A percentile compares a stretch with the other conserved stretches of the same genome.
Evolutionary conservation across 2,888 invertebrate species (phyloP).

Genomic region (Drepanosiphum platanoidis): DNA sequence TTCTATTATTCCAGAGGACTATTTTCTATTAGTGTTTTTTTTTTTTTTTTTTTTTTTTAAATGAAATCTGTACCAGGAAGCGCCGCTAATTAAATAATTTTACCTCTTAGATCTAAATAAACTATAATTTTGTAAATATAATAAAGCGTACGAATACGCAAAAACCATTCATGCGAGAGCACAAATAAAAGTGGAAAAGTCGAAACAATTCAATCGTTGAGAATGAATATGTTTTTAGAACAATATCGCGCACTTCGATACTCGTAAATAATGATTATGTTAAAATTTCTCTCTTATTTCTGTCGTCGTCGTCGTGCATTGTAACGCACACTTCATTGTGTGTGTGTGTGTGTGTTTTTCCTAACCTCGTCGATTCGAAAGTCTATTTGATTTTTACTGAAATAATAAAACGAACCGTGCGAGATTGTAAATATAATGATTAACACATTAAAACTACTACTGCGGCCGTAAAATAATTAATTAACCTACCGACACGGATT

Average conservation of each 20-base stretch:
- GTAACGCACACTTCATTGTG: conserved; percentile 1
- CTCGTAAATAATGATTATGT: neutral
- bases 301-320: too few species aligned
- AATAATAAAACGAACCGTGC: too few species aligned
- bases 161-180: neutral
- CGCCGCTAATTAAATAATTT: conserved; percentile 27
- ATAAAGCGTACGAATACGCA: conserved; percentile 17
- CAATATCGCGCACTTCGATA: conserved; percentile 23
- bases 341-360: neutral
- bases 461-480: too few species aligned
- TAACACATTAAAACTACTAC: too few species aligned
- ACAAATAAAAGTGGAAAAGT: neutral
- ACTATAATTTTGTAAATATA: conserved; percentile 31
- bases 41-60: too few species aligned
- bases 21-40: conserved; percentile 25
- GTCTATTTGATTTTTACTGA: too few species aligned
- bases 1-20: conserved; percentile 22
- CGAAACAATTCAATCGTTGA: neutral
- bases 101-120: conserved; percentile 34
- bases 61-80: neutral
- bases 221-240: conserved; percentile 15
- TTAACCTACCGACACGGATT: too few species aligned
- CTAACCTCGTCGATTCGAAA: conserved; percentile 1
- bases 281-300: conserved; percentile 23
- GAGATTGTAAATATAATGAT: too few species aligned